phyloP scores from a whole-genome alignment of 2,888 invertebrate species.

The Leptopilina myrica region DNA sequence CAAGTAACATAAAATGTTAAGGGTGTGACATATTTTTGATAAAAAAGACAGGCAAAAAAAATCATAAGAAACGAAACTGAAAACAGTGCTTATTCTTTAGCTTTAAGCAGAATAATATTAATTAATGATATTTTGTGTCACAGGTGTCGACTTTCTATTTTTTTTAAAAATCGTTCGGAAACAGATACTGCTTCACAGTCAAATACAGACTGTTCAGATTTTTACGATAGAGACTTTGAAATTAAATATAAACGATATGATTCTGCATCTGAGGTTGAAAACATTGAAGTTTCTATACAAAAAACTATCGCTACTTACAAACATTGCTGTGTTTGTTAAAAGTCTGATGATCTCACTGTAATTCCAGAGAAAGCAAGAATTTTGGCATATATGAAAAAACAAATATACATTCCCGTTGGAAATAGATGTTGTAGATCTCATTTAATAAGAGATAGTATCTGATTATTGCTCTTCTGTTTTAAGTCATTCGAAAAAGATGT shows the following conservation, averaged over 20 bases:
- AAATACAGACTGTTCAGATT: neutral
- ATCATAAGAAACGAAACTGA: too few species aligned
- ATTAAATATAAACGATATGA: too few species aligned
- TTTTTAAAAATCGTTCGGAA: neutral
- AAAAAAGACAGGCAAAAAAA: too few species aligned
- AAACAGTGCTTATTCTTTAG: too few species aligned
- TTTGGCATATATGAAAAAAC: conserved; percentile 49
- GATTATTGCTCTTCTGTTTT: conserved; percentile 52
- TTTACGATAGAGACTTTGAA: neutral
- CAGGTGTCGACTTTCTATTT: neutral
- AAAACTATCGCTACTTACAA: conserved; percentile 55
- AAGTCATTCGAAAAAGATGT: conserved; percentile 57
- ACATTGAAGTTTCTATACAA: conserved; percentile 49
- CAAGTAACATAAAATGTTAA: too few species aligned
- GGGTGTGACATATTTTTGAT: too few species aligned
- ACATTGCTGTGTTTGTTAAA: conserved; percentile 53
- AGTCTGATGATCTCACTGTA: conserved; percentile 40
- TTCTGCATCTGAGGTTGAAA: neutral
- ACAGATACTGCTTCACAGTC: neutral
- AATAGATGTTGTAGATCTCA: conserved; percentile 58
- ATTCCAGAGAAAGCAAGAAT: conserved; percentile 53
- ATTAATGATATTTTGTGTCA: neutral
- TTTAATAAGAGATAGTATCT: conserved; percentile 57
- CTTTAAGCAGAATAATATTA: neutral
- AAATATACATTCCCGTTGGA: conserved; percentile 53